These are phyloP conservation scores for Anthopleura sola DNA, from an alignment of 64 coral and sea anemone genomes.

Conservation along the genomic window DNA sequence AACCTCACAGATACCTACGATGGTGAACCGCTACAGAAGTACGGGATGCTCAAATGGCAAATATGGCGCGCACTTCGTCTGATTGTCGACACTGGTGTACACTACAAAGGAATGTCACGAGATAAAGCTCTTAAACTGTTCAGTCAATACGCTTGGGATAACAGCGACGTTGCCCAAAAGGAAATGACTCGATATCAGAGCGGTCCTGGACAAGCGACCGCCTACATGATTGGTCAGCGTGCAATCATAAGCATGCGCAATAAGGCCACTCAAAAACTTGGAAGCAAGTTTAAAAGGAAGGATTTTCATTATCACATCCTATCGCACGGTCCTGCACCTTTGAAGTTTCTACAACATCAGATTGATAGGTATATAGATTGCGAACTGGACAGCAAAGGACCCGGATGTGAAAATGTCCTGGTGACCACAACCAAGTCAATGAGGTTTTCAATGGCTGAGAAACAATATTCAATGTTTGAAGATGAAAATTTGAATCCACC, in stretches of 20 bases:
- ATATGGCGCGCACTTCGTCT: constrained; percentile 68
- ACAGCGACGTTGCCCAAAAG: constrained; percentile 59
- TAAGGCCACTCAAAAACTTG: constrained; percentile 31
- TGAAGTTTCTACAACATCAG: constrained; percentile 25
- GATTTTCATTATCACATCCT: constrained; percentile 65
- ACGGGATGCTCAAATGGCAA: constrained; percentile 72
- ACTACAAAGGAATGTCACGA: constrained; percentile 63
- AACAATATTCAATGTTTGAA: constrained; percentile 12
- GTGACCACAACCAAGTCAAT: not conserved
- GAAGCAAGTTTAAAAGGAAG: constrained; percentile 39
- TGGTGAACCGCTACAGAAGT: constrained; percentile 10
- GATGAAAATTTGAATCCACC: constrained; percentile 25
- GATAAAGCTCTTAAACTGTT: constrained; percentile 45
- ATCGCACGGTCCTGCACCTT: constrained; percentile 38
- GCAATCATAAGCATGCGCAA: constrained; percentile 40
- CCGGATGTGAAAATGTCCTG: constrained; percentile 25
- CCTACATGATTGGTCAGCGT: constrained; percentile 71
- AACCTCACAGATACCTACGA: constrained; percentile 38
- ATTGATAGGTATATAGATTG: constrained; percentile 55
- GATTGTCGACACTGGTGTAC: constrained; percentile 58
- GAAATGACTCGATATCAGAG: constrained; percentile 72
- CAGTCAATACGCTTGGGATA: constrained; percentile 57
- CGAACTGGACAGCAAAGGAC: not conserved
- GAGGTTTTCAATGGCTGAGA: not conserved
- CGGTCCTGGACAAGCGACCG: constrained; percentile 51